These are phyloP conservation scores for Cygnus olor DNA, from an alignment of 2,797 vertebrate species.

Conservation along the genomic window DNA sequence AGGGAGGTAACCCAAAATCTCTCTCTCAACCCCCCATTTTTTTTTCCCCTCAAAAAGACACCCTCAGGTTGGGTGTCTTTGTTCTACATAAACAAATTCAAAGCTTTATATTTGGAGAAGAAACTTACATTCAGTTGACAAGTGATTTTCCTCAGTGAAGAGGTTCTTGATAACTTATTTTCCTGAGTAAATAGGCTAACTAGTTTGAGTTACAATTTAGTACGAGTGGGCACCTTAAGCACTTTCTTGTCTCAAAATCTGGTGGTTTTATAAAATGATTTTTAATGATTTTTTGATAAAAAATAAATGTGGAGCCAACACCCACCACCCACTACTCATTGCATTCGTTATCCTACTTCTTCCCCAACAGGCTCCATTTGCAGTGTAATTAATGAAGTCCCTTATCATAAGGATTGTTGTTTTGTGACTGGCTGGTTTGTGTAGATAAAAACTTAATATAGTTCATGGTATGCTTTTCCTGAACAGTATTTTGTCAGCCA, in stretches of 20 bases:
- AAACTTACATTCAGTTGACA: not conserved
- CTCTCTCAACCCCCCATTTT: not conserved
- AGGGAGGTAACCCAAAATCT: slow-evolving; percentile 28
- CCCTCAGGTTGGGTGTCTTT: not conserved
- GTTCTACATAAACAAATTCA: not conserved
- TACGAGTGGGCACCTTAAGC: not conserved
- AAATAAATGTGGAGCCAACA: not conserved
- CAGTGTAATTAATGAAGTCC: not conserved
- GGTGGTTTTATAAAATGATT: too few relatives aligned
- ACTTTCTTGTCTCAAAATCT: not conserved
- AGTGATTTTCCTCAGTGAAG: not conserved
- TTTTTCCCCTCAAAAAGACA: not conserved
- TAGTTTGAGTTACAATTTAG: not conserved
- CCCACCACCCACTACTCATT: not conserved
- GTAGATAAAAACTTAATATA: not conserved
- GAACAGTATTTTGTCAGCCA: not conserved
- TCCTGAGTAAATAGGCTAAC: not conserved
- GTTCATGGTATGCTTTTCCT: not conserved
- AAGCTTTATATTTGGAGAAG: not conserved
- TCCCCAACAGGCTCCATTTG: not conserved
- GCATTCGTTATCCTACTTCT: not conserved
- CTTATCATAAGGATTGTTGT: not conserved
- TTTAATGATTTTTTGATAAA: not conserved
- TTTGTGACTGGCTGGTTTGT: not conserved
- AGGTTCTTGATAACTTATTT: not conserved